These are phyloP conservation scores for Neodontobutis hainanensis DNA, from an alignment of 2,113 vertebrate genomes.

Conservation along the genomic window DNA sequence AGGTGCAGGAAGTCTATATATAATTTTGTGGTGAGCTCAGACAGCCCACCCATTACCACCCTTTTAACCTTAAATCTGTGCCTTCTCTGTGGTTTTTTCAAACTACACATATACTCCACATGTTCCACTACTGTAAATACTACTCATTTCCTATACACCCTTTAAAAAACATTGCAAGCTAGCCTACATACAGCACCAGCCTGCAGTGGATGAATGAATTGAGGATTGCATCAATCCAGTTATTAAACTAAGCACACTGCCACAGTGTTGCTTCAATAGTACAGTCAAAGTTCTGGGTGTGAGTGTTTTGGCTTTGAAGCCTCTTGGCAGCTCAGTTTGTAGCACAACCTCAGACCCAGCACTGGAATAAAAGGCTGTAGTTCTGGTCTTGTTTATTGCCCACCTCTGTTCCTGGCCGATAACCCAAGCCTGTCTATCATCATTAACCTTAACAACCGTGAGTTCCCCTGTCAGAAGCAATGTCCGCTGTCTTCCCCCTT, in stretches of 20 bases:
- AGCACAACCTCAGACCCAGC: not conserved
- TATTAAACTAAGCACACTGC: not conserved
- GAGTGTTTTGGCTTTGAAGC: not conserved
- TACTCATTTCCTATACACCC: not conserved
- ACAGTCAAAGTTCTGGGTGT: not conserved
- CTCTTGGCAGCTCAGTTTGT: not conserved
- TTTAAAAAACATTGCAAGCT: slow-evolving; percentile 1
- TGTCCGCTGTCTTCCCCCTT: not conserved
- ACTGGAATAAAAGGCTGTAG: slow-evolving; percentile 42
- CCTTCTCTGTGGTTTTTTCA: slow-evolving; percentile 59
- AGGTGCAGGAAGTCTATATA: slow-evolving; percentile 74
- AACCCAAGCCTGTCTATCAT: slow-evolving; percentile 51
- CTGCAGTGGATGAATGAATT: slow-evolving; percentile 10
- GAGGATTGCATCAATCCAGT: slow-evolving; percentile 19
- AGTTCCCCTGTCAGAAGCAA: not conserved
- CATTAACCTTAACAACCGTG: slow-evolving; percentile 35
- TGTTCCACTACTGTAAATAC: slow-evolving; percentile 26
- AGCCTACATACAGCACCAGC: not conserved
- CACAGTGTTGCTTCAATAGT: slow-evolving; percentile 4
- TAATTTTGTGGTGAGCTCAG: slow-evolving; percentile 68
- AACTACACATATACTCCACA: slow-evolving; percentile 5
- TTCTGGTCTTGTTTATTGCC: slow-evolving; percentile 58
- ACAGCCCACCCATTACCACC: slow-evolving; percentile 55
- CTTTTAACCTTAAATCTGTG: slow-evolving; percentile 71
- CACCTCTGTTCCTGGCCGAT: slow-evolving; percentile 47